Conservation (phyloP, 2,113 vertebrate genomes). For the Puffinus mauretanicus region DNA sequence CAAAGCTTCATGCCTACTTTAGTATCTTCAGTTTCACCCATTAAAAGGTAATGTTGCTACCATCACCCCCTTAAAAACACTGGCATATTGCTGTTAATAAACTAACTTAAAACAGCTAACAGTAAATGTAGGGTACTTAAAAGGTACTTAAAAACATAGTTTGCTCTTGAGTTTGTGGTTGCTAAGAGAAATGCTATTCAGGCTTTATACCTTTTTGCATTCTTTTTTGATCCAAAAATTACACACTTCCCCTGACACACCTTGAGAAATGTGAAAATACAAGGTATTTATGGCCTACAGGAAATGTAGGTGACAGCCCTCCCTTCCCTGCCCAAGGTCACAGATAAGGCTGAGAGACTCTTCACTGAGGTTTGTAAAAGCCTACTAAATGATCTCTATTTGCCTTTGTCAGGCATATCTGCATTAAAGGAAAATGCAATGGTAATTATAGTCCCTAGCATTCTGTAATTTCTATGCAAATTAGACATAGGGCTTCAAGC, state of each 20-base stretch:
- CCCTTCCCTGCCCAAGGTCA: neutral
- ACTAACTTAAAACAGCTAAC: neutral
- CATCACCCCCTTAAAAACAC: neutral
- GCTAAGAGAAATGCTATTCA: neutral
- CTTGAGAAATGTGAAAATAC: neutral
- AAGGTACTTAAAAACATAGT: neutral
- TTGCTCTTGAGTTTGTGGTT: neutral
- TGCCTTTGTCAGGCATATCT: neutral
- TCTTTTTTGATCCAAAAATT: neutral
- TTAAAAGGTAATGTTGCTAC: neutral
- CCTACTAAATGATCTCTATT: neutral
- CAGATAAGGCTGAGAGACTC: neutral
- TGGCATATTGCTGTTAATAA: neutral
- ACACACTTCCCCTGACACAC: neutral
- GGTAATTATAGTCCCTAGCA: neutral
- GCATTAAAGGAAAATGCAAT: neutral
- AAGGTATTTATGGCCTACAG: neutral
- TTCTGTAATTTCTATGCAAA: constrained; percentile 42
- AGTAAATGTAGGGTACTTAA: neutral
- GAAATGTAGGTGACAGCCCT: neutral
- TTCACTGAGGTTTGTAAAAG: neutral
- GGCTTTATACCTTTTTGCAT: neutral
- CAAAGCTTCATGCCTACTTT: neutral
- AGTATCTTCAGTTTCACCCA: neutral
- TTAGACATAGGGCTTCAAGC: neutral